A percentile compares a stretch with the other conserved stretches of the same genome.
Conservation (phyloP, 2,888 invertebrate genomes). For the Aphidius colemani region DNA sequence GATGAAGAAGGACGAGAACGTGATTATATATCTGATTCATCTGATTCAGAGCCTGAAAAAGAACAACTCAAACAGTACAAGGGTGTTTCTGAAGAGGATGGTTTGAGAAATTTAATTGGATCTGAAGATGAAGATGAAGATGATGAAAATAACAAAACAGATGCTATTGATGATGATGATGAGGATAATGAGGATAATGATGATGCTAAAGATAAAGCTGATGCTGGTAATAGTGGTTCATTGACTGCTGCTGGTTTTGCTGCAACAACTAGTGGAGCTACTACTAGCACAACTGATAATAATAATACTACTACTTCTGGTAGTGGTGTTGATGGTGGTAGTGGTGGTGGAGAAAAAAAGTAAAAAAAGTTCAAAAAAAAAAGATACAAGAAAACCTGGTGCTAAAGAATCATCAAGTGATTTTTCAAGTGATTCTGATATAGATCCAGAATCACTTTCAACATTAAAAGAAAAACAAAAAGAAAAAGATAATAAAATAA, state of each 20-base stretch:
- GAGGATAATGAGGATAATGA: slow-evolving; percentile 66
- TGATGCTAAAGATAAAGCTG: slow-evolving; percentile 64
- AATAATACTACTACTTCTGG: slow-evolving; percentile 68
- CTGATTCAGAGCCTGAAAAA: slow-evolving; percentile 76
- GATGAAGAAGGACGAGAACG: slow-evolving; percentile 94
- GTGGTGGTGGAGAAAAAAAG: slow-evolving; percentile 63
- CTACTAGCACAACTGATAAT: slow-evolving; percentile 68
- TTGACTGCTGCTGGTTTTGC: slow-evolving; percentile 45
- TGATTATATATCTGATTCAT: slow-evolving; percentile 92
- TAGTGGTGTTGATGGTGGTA: no score
- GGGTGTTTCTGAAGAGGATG: slow-evolving; percentile 90
- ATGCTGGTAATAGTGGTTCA: slow-evolving; percentile 69
- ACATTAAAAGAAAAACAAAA: neutral
- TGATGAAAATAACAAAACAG: slow-evolving; percentile 79
- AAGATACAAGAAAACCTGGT: slow-evolving; percentile 45
- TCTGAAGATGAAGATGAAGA: slow-evolving; percentile 89
- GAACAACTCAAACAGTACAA: slow-evolving; percentile 76
- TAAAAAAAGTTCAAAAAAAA: slow-evolving; percentile 47
- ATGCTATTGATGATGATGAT: slow-evolving; percentile 68
- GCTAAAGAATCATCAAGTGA: slow-evolving; percentile 55
- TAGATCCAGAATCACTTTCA: slow-evolving; percentile 47
- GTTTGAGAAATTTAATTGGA: slow-evolving; percentile 81
- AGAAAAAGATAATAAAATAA: slow-evolving; percentile 53
- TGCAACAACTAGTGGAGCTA: slow-evolving; percentile 70
- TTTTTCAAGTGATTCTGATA: slow-evolving; percentile 53